Evolutionary conservation across 35 echinoderm and acorn worm genomes (phyloP), one percentile per base, ranked within the genome.

Genomic region (Holothuria glaberrima): DNA sequence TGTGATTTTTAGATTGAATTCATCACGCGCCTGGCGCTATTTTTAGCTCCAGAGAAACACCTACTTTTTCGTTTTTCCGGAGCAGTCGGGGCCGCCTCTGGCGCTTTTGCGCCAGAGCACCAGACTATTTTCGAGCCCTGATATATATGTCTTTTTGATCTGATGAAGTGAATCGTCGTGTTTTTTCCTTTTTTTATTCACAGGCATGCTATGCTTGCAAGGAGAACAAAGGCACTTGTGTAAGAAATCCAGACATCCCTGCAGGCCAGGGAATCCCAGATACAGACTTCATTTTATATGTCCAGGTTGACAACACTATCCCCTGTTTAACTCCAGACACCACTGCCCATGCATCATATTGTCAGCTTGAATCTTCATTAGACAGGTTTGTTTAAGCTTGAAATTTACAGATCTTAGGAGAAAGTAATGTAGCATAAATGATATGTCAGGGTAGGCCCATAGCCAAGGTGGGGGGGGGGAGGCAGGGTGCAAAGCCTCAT

Each of bases 211-310:
- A 94, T 86, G 86, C 75, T 7, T 97, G 95, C 60, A 89, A 87
- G n/a, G 68, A 91, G 28, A 50, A 62, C 48, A 38, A 64, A 52
- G 61, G 18, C 34, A 36, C 46, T 1, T 90, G 88, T 82, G 33
- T 34, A 30, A 88, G n/a, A 31, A 66, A 85, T 56, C 28, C 54
- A 25, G 76, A 31, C 48, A 67, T 45, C 36, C 30, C 73, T 31
- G 78, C 89, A 35, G 95, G 92, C 25, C 85, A 48, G 41, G 95
- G 95, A 45, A 66, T 94, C 33, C 64, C 50, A 20, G 76, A 94
- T 71, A 86, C 85, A 17, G 95, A 97, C 63, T 97, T 97, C 89
- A 87, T 97, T 13, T 77, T 97, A 20, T 97, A 97, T 21, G 95
- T 97, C 9, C 93, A 89, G 22, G 92, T 92, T 30, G 64, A 54